A percentile compares a stretch with the other conserved stretches of the same genome.
Evolutionary conservation across 2,113 vertebrate species (phyloP).

Genomic region (Leptosomus discolor): DNA sequence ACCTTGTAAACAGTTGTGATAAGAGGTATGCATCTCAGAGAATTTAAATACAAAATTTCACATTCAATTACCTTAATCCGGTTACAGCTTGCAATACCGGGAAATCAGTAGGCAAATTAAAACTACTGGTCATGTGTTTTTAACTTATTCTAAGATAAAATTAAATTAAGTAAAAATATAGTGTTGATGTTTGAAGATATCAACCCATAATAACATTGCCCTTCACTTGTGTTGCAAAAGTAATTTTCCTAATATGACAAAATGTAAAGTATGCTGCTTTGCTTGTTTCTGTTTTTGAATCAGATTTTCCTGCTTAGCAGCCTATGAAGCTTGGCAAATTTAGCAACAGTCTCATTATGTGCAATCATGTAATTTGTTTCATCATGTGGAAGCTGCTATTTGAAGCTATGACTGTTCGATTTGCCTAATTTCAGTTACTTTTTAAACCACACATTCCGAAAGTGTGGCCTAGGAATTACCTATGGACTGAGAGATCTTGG

Average conservation of each 20-base stretch:
- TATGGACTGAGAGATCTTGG: not conserved
- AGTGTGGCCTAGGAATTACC: not conserved
- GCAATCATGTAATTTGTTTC: conserved; percentile 33
- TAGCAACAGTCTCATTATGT: conserved; percentile 18
- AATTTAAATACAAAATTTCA: not conserved
- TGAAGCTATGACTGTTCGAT: not conserved
- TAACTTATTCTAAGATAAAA: conserved; percentile 1
- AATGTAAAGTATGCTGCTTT: not conserved
- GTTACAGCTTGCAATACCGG: not conserved
- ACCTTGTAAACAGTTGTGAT: not conserved
- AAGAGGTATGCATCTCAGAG: not conserved
- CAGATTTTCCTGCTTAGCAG: conserved; percentile 8
- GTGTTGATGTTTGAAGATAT: not conserved
- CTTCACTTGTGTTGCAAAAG: not conserved
- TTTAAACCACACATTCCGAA: not conserved
- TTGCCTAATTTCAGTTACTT: conserved; percentile 7
- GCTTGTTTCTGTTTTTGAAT: not conserved
- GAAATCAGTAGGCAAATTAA: not conserved
- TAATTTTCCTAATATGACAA: not conserved
- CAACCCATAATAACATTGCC: not conserved
- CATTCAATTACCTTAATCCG: not conserved
- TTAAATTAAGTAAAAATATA: not conserved
- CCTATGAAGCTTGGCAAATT: conserved; percentile 14
- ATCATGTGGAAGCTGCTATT: conserved; percentile 6
- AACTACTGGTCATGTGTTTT: not conserved